Percentiles rank a stretch among this genome's conserved stretches.
phyloP scores from a whole-genome alignment of 1,140 invertebrate genomes.

The Drosophila funebris region DNA sequence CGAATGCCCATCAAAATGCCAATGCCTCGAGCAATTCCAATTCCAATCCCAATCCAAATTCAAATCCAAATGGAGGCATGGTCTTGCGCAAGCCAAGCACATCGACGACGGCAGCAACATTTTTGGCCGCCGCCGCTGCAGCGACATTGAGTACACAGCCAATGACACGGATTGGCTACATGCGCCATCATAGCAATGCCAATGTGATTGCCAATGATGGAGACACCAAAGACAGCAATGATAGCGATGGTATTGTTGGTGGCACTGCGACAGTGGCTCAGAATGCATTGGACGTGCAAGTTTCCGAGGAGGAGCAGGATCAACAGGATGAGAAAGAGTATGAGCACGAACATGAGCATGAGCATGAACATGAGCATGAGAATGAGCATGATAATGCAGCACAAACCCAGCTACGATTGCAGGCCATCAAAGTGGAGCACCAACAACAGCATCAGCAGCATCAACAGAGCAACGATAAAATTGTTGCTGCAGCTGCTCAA shows the following conservation, averaged over 20 bases:
- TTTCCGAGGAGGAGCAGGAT: conserved; percentile 28
- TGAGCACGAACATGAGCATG: too few species aligned
- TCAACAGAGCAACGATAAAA: conserved; percentile 29
- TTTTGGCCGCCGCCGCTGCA: background rate
- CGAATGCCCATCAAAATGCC: background rate
- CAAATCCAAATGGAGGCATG: conserved; percentile 11
- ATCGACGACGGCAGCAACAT: conserved; percentile 16
- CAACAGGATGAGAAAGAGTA: background rate
- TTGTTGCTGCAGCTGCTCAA: conserved; percentile 34
- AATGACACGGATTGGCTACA: conserved; percentile 48
- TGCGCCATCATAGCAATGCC: conserved; percentile 20
- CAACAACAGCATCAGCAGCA: conserved; percentile 16
- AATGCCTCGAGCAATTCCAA: background rate
- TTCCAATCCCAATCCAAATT: conserved; percentile 18
- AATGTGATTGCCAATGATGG: conserved; percentile 1
- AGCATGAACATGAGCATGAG: background rate
- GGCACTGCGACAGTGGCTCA: background rate
- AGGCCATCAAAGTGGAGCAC: conserved; percentile 65
- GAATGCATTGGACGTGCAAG: conserved; percentile 51
- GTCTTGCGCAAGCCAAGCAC: conserved; percentile 21
- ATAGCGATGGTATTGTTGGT: background rate
- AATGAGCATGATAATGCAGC: background rate
- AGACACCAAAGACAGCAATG: conserved; percentile 46
- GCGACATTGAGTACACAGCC: conserved; percentile 18
- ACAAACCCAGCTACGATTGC: conserved; percentile 48